Evolutionary conservation across 2,113 vertebrate species (phyloP), one percentile per base, ranked within the genome.

Genomic region (Salminus brasiliensis): DNA sequence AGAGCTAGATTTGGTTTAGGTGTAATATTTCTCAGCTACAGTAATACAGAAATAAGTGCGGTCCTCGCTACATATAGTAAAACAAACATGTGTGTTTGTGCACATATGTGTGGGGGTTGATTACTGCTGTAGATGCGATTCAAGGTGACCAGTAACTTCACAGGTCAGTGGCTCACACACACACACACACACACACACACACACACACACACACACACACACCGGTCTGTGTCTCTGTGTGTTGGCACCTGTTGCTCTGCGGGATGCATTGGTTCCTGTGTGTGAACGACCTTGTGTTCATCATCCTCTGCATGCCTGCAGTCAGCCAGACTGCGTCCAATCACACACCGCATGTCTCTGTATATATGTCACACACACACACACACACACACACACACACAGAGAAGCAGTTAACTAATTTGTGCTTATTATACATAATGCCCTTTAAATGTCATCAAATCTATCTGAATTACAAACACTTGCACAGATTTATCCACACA

Each of bases 351-450:
- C 7, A 11, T 1, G 21, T 5, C 62, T 66, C 10, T 39, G 12
- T n/a, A 32, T 21, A 36, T 7, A 55, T 5, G 11, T n/a, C 16
- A 41, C 68, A n/a, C 73, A 83, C 69, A 80, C 76, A 77, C 82
- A 75, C 59, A 80, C 77, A 55, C 55, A 72, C 73, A 83, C 69
- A 80, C 76, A 77, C 82, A 75, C 59, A 80, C 77, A 55, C 55
- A 72, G 21, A 55, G 29, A 72, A 8, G 16, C n/a, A n/a, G n/a
- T n/a, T n/a, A n/a, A n/a, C n/a, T n/a, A n/a, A n/a, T n/a, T n/a
- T n/a, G n/a, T n/a, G n/a, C n/a, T n/a, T n/a, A n/a, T n/a, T n/a
- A n/a, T n/a, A n/a, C n/a, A n/a, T n/a, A n/a, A n/a, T n/a, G n/a
- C n/a, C n/a, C n/a, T n/a, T n/a, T n/a, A n/a, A n/a, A n/a, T n/a